These are phyloP conservation scores for Bombyx huttoni DNA, from an alignment of 2,888 invertebrate genomes.

Conservation along the genomic window DNA sequence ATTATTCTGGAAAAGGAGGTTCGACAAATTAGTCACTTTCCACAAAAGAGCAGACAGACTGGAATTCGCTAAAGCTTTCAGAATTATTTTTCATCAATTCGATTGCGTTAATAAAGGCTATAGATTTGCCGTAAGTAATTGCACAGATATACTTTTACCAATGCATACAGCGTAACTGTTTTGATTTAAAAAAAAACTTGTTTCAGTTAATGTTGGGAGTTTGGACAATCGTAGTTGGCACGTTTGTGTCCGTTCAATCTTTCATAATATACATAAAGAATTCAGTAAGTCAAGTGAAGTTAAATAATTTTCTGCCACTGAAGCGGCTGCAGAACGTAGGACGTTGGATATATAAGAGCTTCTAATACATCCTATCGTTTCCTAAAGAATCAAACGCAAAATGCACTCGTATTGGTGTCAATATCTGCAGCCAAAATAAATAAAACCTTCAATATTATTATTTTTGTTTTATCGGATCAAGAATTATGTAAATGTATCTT, in stretches of 20 bases:
- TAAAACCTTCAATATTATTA: no score
- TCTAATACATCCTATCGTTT: no score
- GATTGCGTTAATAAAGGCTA: slow-evolving; percentile 20
- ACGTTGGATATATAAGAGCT: no score
- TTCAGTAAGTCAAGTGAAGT: slow-evolving; percentile 22
- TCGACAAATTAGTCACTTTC: slow-evolving; percentile 27
- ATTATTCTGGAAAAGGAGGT: slow-evolving; percentile 32
- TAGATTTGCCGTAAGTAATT: slow-evolving; percentile 29
- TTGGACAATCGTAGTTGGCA: slow-evolving; percentile 20
- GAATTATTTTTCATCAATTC: slow-evolving; percentile 26
- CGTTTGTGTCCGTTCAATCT: slow-evolving; percentile 32
- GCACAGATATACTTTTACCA: no score
- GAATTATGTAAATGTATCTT: no score
- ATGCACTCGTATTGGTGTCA: no score
- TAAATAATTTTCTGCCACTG: no score
- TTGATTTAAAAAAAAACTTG: neutral
- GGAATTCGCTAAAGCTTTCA: slow-evolving; percentile 23
- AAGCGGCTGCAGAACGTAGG: no score
- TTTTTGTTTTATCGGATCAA: no score
- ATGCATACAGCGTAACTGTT: no score
- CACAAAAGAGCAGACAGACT: slow-evolving; percentile 18
- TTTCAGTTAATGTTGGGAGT: slow-evolving; percentile 21
- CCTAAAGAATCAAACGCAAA: no score
- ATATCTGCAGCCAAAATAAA: no score
- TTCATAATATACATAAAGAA: slow-evolving; percentile 26